Evolutionary conservation across 1,140 invertebrate genomes (phyloP), one percentile per base, ranked within the genome.

Genomic region (Calephelis nemesis): DNA sequence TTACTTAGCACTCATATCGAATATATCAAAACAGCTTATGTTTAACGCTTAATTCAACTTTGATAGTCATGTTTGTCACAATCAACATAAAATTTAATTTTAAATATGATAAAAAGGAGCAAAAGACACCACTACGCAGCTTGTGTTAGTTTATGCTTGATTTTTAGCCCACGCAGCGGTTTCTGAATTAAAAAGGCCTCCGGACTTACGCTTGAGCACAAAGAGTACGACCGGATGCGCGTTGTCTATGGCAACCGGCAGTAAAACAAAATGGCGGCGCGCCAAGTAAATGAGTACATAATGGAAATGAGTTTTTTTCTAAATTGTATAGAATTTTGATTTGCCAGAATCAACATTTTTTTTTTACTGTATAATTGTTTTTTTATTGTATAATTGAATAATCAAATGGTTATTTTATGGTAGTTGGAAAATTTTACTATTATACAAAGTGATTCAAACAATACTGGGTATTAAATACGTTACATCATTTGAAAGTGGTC

Each of bases 141-240:
- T 83, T 81, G 78, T 85, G 78, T 85, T 75, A 76, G 73, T 81
- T 82, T 76, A 76, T 85, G 81, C 81, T 85, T 85, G 66, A 69
- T 81, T 84, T 82, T 78, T 84, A 84, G 82, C 73, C 40, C 54
- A 60, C 71, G 49, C 71, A 62, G 69, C 63, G 63, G 50, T 62
- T 68, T 63, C 63, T 10, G 54, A 58, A 65, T 54, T 66, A 71
- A 73, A 69, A 74, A 66, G 73, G 73, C 73, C 65, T 62, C 73
- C 69, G 63, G 52, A 69, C 19, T 30, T 62, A 19, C 63, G 15
- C 62, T 45, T 47, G 40, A 48, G 58, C 66, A 48, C 45, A 45
- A 45, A 65, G 63, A 62, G 50, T 63, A 58, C 67, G 66, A 65
- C 71, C 48, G 68, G 65, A 63, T 58, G 54, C 30, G 30, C 54